These are phyloP conservation scores for Eudyptes chrysolophus DNA, from an alignment of 2,113 vertebrate species.

Conservation along the genomic window DNA sequence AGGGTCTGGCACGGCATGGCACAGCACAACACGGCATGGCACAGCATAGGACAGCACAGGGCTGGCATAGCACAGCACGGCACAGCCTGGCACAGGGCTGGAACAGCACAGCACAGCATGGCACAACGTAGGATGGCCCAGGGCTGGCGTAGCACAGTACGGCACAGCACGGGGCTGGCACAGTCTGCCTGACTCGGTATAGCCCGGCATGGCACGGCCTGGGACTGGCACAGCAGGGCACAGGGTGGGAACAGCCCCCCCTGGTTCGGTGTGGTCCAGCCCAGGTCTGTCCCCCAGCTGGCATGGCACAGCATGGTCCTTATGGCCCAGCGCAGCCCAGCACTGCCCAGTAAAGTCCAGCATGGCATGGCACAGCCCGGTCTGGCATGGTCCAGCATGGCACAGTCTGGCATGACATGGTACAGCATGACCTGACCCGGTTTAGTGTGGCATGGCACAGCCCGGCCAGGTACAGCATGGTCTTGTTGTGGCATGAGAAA, in stretches of 20 bases:
- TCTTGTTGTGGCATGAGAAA: not conserved
- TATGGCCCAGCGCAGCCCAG: not conserved
- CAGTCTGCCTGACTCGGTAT: not conserved
- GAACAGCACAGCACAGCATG: not conserved
- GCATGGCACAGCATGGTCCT: not conserved
- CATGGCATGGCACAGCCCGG: not conserved
- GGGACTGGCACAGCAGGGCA: not conserved
- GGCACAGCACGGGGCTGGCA: not conserved
- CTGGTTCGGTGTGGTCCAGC: not conserved
- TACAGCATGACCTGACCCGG: too few relatives aligned
- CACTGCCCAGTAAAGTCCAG: not conserved
- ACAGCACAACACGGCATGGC: not conserved
- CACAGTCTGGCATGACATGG: not conserved
- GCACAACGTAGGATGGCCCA: too few relatives aligned
- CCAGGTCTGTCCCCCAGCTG: accelerated
- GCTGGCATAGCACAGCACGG: not conserved
- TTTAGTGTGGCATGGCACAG: not conserved
- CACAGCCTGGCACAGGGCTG: not conserved
- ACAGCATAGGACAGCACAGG: not conserved
- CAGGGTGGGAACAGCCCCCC: not conserved
- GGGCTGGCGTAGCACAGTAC: not conserved
- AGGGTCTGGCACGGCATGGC: not conserved
- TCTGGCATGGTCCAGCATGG: too few relatives aligned
- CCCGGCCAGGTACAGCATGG: not conserved
- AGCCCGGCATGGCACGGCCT: accelerated